Base-by-base conservation (phyloP, 2,888 invertebrate genomes). In the Calephelis perditalis region DNA sequence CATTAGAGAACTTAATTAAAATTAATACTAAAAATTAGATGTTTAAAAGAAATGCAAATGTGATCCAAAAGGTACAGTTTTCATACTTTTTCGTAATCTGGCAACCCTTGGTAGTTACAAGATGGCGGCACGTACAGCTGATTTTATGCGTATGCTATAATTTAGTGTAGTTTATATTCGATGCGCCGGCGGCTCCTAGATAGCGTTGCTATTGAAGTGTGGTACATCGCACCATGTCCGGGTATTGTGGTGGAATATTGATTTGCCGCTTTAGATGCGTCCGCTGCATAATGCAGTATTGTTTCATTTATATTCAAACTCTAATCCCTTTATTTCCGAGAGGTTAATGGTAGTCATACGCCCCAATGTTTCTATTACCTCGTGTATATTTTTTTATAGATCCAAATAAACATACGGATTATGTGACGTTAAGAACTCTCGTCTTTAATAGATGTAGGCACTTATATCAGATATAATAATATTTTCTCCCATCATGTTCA, bases 151-250 rank as follows among this genome's bases (percentile, higher is more conserved):
- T 72, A 69, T 71, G 67, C 72, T 71, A 74, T 73, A 71, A 76
- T 75, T 77, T 86, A 74, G 80, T 82, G 80, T 85, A 85, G 85
- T 89, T 87, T 86, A 87, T 86, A 89, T 89, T 86, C 89, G 82
- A 81, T 84, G 77, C 85, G 79, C 75, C 69, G 66, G 76, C 82
- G 81, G 83, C 78, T 74, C 71, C 71, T 82, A 79, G 81, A 82
- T 84, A 81, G 78, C 78, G 79, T 78, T 79, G 75, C 83, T 81
- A 84, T 86, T 84, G 85, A 84, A 81, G 84, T 84, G 77, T 76
- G 71, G 78, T 72, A 74, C 77, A 75, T 57, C 76, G 77, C 73
- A 73, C 73, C 72, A 74, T 79, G 83, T 83, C 84, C 84, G 84
- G 82, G 82, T 79, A 76, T 72, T 67, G 65, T 52, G 35, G 26